Evolutionary conservation across 1,140 invertebrate genomes (phyloP), one percentile per base, ranked within the genome.

Genomic region (Globodera ellingtonae): DNA sequence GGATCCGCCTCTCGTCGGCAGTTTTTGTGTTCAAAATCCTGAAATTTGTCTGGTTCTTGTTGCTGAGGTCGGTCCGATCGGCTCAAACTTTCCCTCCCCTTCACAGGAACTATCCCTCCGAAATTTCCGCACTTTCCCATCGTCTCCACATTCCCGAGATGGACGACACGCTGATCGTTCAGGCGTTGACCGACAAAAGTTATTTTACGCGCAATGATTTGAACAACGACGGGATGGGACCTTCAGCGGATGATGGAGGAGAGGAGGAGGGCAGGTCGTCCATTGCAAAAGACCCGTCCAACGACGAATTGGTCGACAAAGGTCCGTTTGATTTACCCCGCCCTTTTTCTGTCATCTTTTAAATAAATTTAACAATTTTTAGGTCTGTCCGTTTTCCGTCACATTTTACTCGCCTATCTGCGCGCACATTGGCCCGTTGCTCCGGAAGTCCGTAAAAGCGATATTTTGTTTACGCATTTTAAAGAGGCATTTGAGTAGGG

Each of bases 391-490:
- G 50, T 77, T 6, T 59, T 82, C 10, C 62, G 78, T 18, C 67
- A 66, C 44, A 72, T 82, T 24, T 7, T 76, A 1, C 81, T 75
- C 56, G 44, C 72, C 13, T 83, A 78, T 78, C 47, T 84, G 21
- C 76, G 84, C n/a, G 66, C 52, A 15, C 84, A 83, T 67, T 86
- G 74, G 82, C 84, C 84, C 9, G 46, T 79, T 7, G 84, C 84
- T n/a, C 84, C 84, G 5, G 84, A 86, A 62, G 75, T 77, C 1
- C 8, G 24, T 24, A 46, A 66, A 24, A 62, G 15, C 18, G 62
- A n/a, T n/a, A 21, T 44, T 6, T 7, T 3, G 9, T 56, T 75
- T 15, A 46, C 62, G 46, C 35, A 35, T 35, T 35, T 35, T 35
- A 35, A 35, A 35, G 3, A 35, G 3, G 1, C 35, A 2, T 35